These are phyloP conservation scores for Platichthys stellatus DNA, from an alignment of 2,113 vertebrate genomes.

Conservation along the genomic window DNA sequence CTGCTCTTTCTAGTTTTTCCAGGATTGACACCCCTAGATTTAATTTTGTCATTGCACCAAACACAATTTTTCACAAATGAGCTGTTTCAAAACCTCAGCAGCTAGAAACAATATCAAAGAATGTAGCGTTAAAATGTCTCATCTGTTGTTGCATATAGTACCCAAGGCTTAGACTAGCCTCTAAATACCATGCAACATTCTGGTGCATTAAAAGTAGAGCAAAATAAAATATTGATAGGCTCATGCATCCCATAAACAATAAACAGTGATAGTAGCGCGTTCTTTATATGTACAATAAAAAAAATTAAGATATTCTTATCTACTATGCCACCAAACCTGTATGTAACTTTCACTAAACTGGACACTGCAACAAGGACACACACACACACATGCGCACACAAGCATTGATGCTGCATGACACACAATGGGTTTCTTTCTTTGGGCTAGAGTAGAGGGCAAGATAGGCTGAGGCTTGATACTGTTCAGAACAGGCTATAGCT, in stretches of 20 bases:
- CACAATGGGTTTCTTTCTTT: neutral
- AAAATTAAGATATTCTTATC: neutral
- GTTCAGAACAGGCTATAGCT: too few relatives aligned
- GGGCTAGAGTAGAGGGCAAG: neutral
- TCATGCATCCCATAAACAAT: neutral
- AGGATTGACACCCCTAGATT: neutral
- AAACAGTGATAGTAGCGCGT: neutral
- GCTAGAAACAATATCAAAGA: neutral
- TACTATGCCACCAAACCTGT: neutral
- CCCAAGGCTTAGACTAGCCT: neutral
- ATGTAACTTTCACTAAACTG: neutral
- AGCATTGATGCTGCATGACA: neutral
- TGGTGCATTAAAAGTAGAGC: neutral
- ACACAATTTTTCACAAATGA: too few relatives aligned
- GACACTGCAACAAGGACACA: neutral
- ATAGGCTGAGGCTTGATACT: neutral
- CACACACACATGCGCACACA: neutral
- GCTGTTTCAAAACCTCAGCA: neutral
- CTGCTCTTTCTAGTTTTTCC: neutral
- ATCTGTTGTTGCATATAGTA: neutral
- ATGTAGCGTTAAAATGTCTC: neutral
- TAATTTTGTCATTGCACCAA: neutral
- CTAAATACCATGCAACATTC: neutral
- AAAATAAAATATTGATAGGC: conserved; percentile 8
- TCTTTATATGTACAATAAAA: neutral